Conservation (phyloP, 2,797 vertebrate species). For the Morus bassanus region DNA sequence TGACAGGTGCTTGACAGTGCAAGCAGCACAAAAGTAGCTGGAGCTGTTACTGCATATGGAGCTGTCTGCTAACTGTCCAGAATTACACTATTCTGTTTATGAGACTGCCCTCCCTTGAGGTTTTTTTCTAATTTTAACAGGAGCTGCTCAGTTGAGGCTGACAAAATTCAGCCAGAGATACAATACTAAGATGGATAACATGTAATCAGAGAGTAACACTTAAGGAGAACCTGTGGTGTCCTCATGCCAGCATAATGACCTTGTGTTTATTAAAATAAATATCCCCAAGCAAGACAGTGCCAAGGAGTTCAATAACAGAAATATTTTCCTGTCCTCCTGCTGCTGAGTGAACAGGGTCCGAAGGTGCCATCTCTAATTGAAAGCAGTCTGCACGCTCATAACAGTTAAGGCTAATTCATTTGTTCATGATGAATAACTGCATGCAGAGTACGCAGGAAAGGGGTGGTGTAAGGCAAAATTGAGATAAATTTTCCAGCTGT, state of each 20-base stretch:
- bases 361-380: slow-evolving; percentile 51
- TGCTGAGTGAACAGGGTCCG: slow-evolving; percentile 22
- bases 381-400: slow-evolving; percentile 17
- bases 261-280: slow-evolving; percentile 71
- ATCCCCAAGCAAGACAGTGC: background rate
- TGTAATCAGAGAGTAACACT: slow-evolving; percentile 37
- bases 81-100: slow-evolving; percentile 29
- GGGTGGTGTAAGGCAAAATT: background rate
- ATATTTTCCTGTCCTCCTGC: slow-evolving; percentile 26
- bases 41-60: background rate
- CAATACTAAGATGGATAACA: slow-evolving; percentile 37
- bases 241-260: slow-evolving; percentile 25
- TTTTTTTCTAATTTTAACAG: slow-evolving; percentile 60
- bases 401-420: slow-evolving; percentile 52
- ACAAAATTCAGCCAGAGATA: slow-evolving; percentile 19
- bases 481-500: background rate
- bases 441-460: background rate
- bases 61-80: background rate
- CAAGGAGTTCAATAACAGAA: slow-evolving; percentile 25
- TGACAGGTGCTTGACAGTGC: slow-evolving; percentile 3
- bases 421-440: slow-evolving; percentile 48
- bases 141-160: slow-evolving; percentile 30
- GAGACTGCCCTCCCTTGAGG: slow-evolving; percentile 6
- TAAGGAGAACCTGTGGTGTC: slow-evolving; percentile 20
- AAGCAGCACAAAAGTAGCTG: background rate